phyloP scores from a whole-genome alignment of 2,797 vertebrate species.

The Podarcis siculus region DNA sequence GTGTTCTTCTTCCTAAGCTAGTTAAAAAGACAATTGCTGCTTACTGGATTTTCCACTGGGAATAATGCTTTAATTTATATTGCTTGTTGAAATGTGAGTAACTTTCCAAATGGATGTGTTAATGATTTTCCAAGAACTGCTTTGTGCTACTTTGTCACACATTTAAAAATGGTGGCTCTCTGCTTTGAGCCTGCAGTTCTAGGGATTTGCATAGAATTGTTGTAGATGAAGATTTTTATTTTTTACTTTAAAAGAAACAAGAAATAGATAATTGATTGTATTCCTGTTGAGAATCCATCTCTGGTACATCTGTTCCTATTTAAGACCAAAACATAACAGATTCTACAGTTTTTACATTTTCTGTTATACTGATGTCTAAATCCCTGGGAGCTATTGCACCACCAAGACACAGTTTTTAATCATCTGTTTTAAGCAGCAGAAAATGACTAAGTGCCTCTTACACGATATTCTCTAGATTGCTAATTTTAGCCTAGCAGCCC shows the following conservation, averaged over 20 bases:
- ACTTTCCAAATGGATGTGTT: background rate
- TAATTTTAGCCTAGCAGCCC: background rate
- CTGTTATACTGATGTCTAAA: background rate
- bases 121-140: background rate
- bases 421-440: background rate
- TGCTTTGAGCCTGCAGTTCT: background rate
- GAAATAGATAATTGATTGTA: background rate
- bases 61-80: background rate
- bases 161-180: background rate
- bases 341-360: background rate
- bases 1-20: background rate
- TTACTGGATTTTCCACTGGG: background rate
- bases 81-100: background rate
- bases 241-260: background rate
- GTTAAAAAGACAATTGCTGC: background rate
- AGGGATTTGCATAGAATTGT: background rate
- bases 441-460: background rate
- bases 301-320: background rate
- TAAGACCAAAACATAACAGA: background rate
- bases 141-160: background rate
- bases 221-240: background rate
- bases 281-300: background rate
- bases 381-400: background rate
- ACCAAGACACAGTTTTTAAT: background rate
- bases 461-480: background rate